Evolutionary conservation across 2,113 vertebrate species (phyloP).

Genomic region (Nerophis ophidion): DNA sequence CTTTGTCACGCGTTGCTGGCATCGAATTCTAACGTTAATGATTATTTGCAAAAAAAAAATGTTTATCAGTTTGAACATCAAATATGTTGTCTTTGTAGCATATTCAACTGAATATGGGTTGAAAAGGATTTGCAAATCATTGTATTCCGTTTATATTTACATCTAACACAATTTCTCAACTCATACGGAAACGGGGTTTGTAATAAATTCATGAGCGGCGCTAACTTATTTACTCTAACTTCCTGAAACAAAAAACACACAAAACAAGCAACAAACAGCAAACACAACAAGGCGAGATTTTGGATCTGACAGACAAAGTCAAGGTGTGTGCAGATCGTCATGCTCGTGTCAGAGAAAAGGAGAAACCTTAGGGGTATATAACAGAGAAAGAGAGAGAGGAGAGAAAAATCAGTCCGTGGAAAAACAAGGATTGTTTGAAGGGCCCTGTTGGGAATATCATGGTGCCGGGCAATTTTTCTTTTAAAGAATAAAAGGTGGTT

Average conservation of each 20-base stretch:
- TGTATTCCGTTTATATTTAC: no score
- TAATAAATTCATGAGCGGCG: no score
- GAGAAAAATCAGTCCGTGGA: constrained; percentile 63
- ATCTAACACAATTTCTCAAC: no score
- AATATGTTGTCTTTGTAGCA: no score
- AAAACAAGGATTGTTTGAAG: constrained; percentile 72
- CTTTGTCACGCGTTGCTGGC: no score
- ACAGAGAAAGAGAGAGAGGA: constrained; percentile 61
- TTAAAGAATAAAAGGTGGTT: constrained; percentile 72
- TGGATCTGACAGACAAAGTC: constrained; percentile 57
- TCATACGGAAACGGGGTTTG: no score
- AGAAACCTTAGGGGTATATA: constrained; percentile 70
- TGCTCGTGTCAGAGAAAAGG: constrained; percentile 50
- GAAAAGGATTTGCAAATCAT: no score
- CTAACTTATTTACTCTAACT: constrained; percentile 38
- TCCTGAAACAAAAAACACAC: constrained; percentile 31
- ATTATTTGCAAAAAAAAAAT: no score
- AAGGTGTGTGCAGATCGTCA: constrained; percentile 61
- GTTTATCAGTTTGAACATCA: no score
- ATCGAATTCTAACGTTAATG: no score
- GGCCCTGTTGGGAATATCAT: constrained; percentile 70
- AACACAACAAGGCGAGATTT: constrained; percentile 39
- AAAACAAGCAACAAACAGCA: constrained; percentile 29
- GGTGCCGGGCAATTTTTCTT: constrained; percentile 71
- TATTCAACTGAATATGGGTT: no score